Evolutionary conservation across 2,888 invertebrate genomes (phyloP), one percentile per base, ranked within the genome.

Genomic region (Melangyna quadrimaculata): DNA sequence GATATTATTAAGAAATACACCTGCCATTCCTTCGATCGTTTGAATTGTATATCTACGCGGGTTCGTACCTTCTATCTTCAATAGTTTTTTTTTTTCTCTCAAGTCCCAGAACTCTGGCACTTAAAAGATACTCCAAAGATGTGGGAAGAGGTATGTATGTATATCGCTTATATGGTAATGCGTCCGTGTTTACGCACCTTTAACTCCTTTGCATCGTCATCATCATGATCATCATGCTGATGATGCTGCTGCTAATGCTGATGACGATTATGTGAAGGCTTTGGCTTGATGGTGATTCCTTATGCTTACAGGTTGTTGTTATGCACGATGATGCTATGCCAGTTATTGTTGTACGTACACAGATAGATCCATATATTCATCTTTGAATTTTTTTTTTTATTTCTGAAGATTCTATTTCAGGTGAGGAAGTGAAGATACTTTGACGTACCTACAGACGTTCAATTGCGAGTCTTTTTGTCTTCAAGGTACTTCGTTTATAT

Each of bases 101-200:
- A 57, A 32, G 12, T 57, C 32, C 19, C 43, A 67, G 61, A 63
- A 57, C 51, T 37, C 63, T 78, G 78, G 73, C 70, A 74, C 63
- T 73, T 74, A 74, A 63, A 55, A 69, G 45, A 45, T 35, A 67
- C 79, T 74, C 73, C 14, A 35, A 70, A 59, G 84, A 72, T 77
- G 84, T 79, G 80, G 84, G 80, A 71, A 75, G 43, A 27, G 82
- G 69, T 40, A 32, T 37, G 43, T 63, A 61, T 63, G 63, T 63
- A 45, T 45, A 73, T 70, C 48, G 67, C 48, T 67, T 63, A 24
- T 84, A 86, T 81, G 80, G 80, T 77, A 81, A 86, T 86, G 80
- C 69, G 84, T 77, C 55, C 84, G 69, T 86, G 73, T 81, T 86
- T 81, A 86, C 86, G 86, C 86, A 86, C 86, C 81, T 86, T 86